Conservation (phyloP, 1,140 invertebrate genomes). For the Leptoteleia sp. region DNA sequence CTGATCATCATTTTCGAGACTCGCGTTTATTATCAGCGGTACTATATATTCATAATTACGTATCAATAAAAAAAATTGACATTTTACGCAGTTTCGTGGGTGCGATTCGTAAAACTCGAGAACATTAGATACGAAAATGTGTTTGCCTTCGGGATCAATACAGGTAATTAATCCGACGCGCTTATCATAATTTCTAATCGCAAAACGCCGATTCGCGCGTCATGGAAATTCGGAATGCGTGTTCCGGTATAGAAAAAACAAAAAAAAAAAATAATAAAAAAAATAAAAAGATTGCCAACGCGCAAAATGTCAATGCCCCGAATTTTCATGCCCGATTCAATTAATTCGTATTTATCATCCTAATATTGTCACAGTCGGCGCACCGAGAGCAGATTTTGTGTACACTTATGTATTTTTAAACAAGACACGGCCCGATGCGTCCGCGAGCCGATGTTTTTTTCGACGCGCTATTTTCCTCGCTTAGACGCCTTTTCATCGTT, state of each 20-base stretch:
- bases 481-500: too few relatives aligned
- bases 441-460: too few relatives aligned
- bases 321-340: conserved; percentile 6
- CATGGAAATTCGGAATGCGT: conserved; percentile 4
- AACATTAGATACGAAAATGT: conserved; percentile 8
- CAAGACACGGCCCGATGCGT: too few relatives aligned
- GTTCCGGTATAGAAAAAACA: too few relatives aligned
- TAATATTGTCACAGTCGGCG: conserved; percentile 33
- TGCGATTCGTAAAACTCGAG: neutral
- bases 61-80: neutral
- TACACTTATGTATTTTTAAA: conserved; percentile 15
- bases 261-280: too few relatives aligned
- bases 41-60: neutral
- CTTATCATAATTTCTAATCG: conserved; percentile 28
- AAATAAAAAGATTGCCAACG: conserved; percentile 4
- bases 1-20: neutral
- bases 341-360: conserved; percentile 28
- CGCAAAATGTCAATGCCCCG: conserved; percentile 28
- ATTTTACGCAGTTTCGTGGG: neutral
- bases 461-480: too few relatives aligned
- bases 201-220: conserved; percentile 1
- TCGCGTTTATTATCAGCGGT: too few relatives aligned
- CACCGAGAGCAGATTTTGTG: conserved; percentile 5
- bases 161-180: conserved; percentile 6
- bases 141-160: conserved; percentile 9